phyloP scores from a whole-genome alignment of 2,113 vertebrate species.

The Vanacampus margaritifer region DNA sequence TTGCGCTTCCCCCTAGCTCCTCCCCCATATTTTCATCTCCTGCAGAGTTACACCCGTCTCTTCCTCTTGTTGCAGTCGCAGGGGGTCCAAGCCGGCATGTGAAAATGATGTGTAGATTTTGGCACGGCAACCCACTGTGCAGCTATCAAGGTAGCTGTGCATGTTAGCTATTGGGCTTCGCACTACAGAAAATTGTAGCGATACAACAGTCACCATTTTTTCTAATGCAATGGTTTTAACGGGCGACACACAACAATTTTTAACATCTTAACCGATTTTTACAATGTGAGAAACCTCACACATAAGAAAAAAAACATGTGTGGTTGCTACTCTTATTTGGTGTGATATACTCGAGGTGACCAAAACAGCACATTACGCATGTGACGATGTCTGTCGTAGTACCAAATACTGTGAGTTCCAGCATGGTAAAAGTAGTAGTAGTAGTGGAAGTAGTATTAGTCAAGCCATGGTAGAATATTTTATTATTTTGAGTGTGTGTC shows the following conservation, averaged over 20 bases:
- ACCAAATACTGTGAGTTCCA: background rate
- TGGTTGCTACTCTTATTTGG: background rate
- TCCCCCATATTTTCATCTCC: constrained; percentile 36
- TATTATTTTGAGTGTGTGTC: too few species aligned
- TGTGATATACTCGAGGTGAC: background rate
- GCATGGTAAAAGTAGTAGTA: too few species aligned
- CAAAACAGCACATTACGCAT: background rate
- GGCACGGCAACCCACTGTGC: constrained; percentile 31
- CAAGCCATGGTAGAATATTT: too few species aligned
- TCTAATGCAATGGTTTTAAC: background rate
- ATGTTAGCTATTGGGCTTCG: constrained; percentile 25
- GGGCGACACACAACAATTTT: background rate
- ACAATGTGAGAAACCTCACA: background rate
- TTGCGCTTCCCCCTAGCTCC: constrained; percentile 31
- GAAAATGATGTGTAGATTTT: constrained; percentile 39
- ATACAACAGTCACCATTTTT: constrained; percentile 29
- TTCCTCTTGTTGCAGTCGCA: constrained; percentile 9
- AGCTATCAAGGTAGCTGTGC: constrained; percentile 32
- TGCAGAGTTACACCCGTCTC: constrained; percentile 37
- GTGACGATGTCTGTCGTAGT: background rate
- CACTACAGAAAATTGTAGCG: constrained; percentile 9
- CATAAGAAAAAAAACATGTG: background rate
- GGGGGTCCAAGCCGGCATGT: constrained; percentile 32
- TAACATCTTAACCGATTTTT: background rate
- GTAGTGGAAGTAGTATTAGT: too few species aligned